A percentile compares a stretch with the other conserved stretches of the same genome.
These are phyloP conservation scores for Phoxinus dragarum DNA, from an alignment of 2,797 vertebrate species.

Conservation along the genomic window DNA sequence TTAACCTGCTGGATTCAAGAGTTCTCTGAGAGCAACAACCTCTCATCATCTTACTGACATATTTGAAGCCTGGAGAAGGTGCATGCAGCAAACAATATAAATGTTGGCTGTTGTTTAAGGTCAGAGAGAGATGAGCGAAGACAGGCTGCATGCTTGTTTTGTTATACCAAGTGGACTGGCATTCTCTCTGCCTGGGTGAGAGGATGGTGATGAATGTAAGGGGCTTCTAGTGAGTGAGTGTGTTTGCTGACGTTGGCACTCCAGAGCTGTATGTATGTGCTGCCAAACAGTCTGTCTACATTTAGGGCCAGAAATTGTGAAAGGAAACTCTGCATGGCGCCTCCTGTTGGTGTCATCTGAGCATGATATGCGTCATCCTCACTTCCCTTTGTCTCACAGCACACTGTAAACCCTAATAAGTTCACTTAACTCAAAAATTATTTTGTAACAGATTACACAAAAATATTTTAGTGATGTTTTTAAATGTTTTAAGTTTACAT, in stretches of 20 bases:
- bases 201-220: conserved; percentile 5
- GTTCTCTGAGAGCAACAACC: not conserved
- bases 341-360: conserved; percentile 34
- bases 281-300: conserved; percentile 30
- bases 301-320: conserved; percentile 18
- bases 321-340: conserved; percentile 38
- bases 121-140: conserved; percentile 23
- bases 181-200: conserved; percentile 5
- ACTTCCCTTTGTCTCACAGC: conserved; percentile 23
- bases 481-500: no score
- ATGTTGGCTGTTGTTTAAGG: conserved; percentile 38
- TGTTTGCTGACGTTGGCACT: conserved; percentile 25
- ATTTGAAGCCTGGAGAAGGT: conserved; percentile 18
- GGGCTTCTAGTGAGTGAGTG: not conserved
- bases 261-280: not conserved
- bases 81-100: not conserved
- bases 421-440: no score
- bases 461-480: no score
- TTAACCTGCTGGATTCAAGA: not conserved
- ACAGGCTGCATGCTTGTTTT: conserved; percentile 28
- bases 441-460: no score
- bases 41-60: conserved; percentile 16
- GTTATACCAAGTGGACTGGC: conserved; percentile 14
- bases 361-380: conserved; percentile 35
- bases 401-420: no score